Conservation (phyloP, 2,888 invertebrate species). For the Antheraea yamamai region DNA sequence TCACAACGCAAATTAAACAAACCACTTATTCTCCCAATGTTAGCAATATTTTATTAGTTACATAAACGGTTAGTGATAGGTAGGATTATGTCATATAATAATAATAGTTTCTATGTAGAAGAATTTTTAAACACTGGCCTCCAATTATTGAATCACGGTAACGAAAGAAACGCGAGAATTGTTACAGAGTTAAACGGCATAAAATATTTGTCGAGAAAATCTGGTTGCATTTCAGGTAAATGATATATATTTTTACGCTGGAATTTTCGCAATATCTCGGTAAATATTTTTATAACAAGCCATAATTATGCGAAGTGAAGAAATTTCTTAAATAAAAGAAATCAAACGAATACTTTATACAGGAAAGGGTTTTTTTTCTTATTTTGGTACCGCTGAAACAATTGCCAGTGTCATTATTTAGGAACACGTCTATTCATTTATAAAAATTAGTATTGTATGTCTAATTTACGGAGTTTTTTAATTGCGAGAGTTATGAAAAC, state of each 20-base stretch:
- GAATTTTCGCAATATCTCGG: background rate
- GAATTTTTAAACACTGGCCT: background rate
- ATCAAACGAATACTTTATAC: no score
- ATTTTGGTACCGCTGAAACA: no score
- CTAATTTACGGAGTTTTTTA: conserved; percentile 57
- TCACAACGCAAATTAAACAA: background rate
- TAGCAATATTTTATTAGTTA: background rate
- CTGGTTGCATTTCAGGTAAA: background rate
- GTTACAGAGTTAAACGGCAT: background rate
- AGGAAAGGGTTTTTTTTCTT: no score
- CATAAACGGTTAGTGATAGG: background rate
- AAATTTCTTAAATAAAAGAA: background rate
- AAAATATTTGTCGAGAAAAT: conserved; percentile 1
- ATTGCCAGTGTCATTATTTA: no score
- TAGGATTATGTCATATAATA: background rate
- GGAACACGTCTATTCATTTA: no score
- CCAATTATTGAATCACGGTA: background rate
- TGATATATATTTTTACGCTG: background rate
- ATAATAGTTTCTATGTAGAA: background rate
- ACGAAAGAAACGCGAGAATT: background rate
- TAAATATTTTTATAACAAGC: background rate
- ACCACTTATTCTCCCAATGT: background rate
- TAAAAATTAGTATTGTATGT: background rate
- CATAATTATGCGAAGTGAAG: background rate
- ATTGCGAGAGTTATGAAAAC: conserved; percentile 58